Percentiles rank a stretch among this genome's conserved stretches.
These are phyloP conservation scores for Carduelis carduelis DNA, from an alignment of 2,797 vertebrate genomes.

Conservation along the genomic window DNA sequence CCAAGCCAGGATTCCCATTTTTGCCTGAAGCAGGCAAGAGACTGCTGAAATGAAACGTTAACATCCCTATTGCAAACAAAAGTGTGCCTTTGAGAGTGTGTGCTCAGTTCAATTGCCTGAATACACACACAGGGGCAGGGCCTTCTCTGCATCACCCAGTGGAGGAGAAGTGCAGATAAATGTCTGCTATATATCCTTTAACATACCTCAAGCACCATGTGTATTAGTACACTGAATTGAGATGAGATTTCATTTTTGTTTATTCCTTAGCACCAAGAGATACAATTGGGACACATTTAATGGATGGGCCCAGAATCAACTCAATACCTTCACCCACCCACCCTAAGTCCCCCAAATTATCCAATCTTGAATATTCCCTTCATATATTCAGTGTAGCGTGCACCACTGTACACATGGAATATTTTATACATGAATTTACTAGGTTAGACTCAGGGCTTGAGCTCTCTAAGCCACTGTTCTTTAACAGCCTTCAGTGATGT, in stretches of 20 bases:
- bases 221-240: not conserved
- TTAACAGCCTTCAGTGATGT: not conserved
- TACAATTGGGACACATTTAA: not conserved
- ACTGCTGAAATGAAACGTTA: constrained; percentile 24
- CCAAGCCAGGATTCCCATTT: constrained; percentile 43
- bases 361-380: not conserved
- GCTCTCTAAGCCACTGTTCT: not conserved
- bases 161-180: not conserved
- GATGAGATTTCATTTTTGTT: rapidly evolving
- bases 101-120: not conserved
- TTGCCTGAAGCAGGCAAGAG: constrained; percentile 34
- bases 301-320: not conserved
- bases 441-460: not conserved
- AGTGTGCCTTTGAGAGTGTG: not conserved
- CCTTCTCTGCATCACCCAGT: not conserved
- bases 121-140: not conserved
- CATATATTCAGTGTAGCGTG: rapidly evolving
- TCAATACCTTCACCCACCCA: not conserved
- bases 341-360: not conserved
- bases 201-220: not conserved
- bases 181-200: not conserved
- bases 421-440: not conserved
- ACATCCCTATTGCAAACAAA: not conserved
- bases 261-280: not conserved
- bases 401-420: not conserved